phyloP scores from a whole-genome alignment of 2,888 invertebrate species.

The Parnassius mnemosyne region DNA sequence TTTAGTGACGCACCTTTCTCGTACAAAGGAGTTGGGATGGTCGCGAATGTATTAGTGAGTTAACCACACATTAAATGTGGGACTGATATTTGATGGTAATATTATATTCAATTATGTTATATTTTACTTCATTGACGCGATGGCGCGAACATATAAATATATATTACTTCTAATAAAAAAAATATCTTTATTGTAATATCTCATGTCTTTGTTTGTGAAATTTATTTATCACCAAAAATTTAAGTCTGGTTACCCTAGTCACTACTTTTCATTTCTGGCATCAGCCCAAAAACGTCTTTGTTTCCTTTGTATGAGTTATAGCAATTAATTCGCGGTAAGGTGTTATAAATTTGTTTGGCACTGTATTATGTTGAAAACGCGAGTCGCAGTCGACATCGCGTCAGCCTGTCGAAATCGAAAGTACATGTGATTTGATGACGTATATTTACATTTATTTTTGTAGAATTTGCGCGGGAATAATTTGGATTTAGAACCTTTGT shows the following conservation, averaged over 20 bases:
- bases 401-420: conserved; percentile 19
- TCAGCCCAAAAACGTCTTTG: conserved; percentile 61
- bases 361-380: conserved; percentile 16
- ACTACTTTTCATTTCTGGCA: conserved; percentile 45
- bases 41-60: conserved; percentile 37
- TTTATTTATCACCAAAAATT: neutral
- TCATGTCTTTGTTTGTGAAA: neutral
- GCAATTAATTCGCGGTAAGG: conserved; percentile 36
- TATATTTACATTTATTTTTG: neutral
- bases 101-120: no score
- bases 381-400: neutral
- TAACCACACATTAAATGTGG: conserved; percentile 6
- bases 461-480: conserved; percentile 1
- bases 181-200: no score
- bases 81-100: neutral
- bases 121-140: no score
- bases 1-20: conserved; percentile 44
- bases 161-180: no score
- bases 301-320: conserved; percentile 58
- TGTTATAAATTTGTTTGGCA: conserved; percentile 29
- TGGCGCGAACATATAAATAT: no score
- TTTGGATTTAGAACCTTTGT: conserved; percentile 9
- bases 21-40: conserved; percentile 60
- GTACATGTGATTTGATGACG: neutral
- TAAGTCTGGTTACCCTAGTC: conserved; percentile 26